phyloP scores from a whole-genome alignment of 2,888 invertebrate genomes.

The Dusona sp. region DNA sequence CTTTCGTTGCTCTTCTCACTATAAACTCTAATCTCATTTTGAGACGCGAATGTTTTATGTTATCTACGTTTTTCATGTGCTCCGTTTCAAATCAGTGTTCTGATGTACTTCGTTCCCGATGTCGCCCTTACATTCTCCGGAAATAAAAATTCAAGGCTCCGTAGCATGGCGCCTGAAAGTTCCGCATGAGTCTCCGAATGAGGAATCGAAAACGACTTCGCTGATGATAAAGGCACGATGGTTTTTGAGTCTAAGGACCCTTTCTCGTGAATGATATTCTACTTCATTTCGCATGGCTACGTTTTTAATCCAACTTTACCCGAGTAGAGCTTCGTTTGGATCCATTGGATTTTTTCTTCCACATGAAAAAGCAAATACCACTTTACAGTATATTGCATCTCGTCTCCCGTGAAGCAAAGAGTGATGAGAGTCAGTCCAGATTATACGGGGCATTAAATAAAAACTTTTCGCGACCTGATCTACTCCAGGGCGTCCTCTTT shows the following conservation, averaged over 20 bases:
- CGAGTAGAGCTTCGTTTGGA: background rate
- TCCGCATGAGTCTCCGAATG: background rate
- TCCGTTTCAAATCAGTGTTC: background rate
- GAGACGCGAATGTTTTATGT: conserved; percentile 1
- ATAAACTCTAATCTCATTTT: background rate
- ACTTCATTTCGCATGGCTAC: background rate
- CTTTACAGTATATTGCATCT: conserved; percentile 21
- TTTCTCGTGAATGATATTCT: conserved; percentile 8
- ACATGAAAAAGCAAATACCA: conserved; percentile 18
- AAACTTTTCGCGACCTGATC: conserved; percentile 20
- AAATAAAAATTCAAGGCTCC: background rate
- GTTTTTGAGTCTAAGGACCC: background rate
- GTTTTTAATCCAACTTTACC: conserved; percentile 15
- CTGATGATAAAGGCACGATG: background rate
- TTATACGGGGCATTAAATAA: conserved; percentile 21
- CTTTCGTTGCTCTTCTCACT: background rate
- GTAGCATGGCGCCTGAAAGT: background rate
- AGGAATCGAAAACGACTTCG: background rate
- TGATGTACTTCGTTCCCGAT: background rate
- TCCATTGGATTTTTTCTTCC: background rate
- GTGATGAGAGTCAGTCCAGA: conserved; percentile 5
- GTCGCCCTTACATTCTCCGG: background rate
- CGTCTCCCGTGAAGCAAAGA: background rate
- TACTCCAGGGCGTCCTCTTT: background rate
- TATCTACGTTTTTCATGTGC: background rate